Percentiles rank a stretch among this genome's conserved stretches.
Conservation (phyloP, 2,888 invertebrate genomes). For the Helicoverpa assulta region DNA sequence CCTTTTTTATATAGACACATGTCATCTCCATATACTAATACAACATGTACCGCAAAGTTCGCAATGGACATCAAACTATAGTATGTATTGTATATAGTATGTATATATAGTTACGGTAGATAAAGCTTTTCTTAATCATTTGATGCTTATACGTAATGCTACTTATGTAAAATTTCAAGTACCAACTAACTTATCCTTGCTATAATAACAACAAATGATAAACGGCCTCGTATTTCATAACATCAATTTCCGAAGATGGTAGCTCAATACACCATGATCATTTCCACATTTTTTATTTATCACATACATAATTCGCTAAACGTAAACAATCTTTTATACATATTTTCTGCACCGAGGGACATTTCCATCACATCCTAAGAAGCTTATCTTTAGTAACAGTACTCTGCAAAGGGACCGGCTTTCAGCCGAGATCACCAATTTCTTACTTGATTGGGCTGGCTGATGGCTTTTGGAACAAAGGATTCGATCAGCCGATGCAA, state of each 20-base stretch:
- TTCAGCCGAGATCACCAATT: slow-evolving; percentile 84
- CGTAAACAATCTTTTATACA: slow-evolving; percentile 66
- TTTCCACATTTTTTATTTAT: slow-evolving; percentile 6
- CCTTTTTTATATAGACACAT: too few relatives aligned
- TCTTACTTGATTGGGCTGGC: slow-evolving; percentile 87
- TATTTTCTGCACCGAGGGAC: slow-evolving; percentile 75
- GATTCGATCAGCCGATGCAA: slow-evolving; percentile 70
- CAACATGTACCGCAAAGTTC: too few relatives aligned
- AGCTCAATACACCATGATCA: not conserved
- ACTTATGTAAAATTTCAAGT: too few relatives aligned
- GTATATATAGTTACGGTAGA: too few relatives aligned
- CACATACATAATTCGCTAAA: slow-evolving; percentile 43
- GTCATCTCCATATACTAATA: too few relatives aligned
- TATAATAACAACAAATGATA: not conserved
- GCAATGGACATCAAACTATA: too few relatives aligned
- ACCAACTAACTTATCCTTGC: not conserved
- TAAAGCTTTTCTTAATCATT: too few relatives aligned
- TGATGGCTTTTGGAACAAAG: slow-evolving; percentile 87
- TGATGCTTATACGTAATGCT: too few relatives aligned
- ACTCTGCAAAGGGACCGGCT: slow-evolving; percentile 70
- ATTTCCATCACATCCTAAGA: slow-evolving; percentile 80
- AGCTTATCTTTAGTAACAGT: slow-evolving; percentile 82
- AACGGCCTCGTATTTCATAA: too few relatives aligned
- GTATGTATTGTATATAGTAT: too few relatives aligned
- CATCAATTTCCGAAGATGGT: too few relatives aligned